Conservation (phyloP, 2,888 invertebrate genomes). For the Leptopterna dolabrata region DNA sequence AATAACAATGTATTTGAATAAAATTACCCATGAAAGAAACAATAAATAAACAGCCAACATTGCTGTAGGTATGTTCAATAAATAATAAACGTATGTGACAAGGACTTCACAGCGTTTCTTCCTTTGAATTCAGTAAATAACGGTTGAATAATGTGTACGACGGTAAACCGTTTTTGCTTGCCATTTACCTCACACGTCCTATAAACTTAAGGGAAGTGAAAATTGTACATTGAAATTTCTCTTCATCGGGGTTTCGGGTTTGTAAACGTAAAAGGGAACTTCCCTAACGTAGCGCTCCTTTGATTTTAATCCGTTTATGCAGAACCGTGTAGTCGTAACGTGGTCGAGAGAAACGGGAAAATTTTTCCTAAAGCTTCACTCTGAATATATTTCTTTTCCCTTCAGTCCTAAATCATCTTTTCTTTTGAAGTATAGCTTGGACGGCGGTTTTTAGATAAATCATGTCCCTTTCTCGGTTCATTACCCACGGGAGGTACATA, state of each 20-base stretch:
- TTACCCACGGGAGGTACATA: slow-evolving; percentile 53
- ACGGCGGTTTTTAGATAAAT: slow-evolving; percentile 48
- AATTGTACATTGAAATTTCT: not conserved
- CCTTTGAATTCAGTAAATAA: too few species aligned
- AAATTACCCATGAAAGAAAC: too few species aligned
- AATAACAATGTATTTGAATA: too few species aligned
- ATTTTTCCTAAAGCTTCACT: not conserved
- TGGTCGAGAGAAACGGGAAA: slow-evolving; percentile 5
- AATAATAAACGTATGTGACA: too few species aligned
- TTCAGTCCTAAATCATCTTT: slow-evolving; percentile 44
- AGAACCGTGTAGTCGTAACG: not conserved
- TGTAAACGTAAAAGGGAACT: not conserved
- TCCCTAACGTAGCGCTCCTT: not conserved
- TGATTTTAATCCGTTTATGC: slow-evolving; percentile 3
- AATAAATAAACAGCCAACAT: too few species aligned
- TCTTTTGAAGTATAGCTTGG: slow-evolving; percentile 36
- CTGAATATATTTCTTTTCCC: slow-evolving; percentile 41
- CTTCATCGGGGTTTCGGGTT: not conserved
- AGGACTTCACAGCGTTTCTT: too few species aligned
- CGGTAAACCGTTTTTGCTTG: too few species aligned
- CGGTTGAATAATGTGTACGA: too few species aligned
- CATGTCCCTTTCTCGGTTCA: slow-evolving; percentile 54
- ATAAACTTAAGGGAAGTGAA: not conserved
- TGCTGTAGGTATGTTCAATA: too few species aligned
- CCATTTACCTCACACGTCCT: too few species aligned